Evolutionary conservation across 2,113 vertebrate genomes (phyloP), one percentile per base, ranked within the genome.

Genomic region (Corvus hawaiiensis): DNA sequence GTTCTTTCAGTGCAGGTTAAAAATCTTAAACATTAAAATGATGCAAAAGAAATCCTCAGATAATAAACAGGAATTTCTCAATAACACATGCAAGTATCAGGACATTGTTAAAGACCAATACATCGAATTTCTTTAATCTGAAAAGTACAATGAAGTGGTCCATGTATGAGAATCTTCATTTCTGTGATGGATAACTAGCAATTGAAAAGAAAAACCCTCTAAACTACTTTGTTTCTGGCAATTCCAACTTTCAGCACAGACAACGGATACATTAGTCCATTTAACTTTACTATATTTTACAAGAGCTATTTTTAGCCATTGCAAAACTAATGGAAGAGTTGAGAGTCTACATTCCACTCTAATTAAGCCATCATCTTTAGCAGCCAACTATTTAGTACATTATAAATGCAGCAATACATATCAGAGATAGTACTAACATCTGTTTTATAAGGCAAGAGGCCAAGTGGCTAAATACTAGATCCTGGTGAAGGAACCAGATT

Each of bases 401-500:
- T 92, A 91, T 63, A 96, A 94, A 95, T 77, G 93, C 93, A 88
- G 89, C 92, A 95, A 95, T 88, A 90, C 49, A 3, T 89, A 96
- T 86, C 87, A 94, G 90, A 94, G 89, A 94, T 97, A 97, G 89
- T 89, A 95, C 44, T 85, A 94, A 59, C 85, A 97, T 97, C 96
- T 97, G 94, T 84, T 94, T 95, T 54, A 88, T 46, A 28, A 96
- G 96, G 93, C 95, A 96, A 84, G 35, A 77, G 55, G 90, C 94
- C 94, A 97, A 96, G 69, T 43, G 28, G 68, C 68, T 84, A 81
- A 92, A 92, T 73, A 79, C 19, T 77, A 74, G 28, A 92, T 84
- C 68, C 78, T 61, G 41, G 83, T 86, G 58, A 90, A 95, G 23
- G 48, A 95, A 95, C 14, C 37, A 89, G 48, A 54, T 75, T 83